Base-by-base conservation (phyloP, 2,888 invertebrate genomes). In the Odontomyia ornata region DNA sequence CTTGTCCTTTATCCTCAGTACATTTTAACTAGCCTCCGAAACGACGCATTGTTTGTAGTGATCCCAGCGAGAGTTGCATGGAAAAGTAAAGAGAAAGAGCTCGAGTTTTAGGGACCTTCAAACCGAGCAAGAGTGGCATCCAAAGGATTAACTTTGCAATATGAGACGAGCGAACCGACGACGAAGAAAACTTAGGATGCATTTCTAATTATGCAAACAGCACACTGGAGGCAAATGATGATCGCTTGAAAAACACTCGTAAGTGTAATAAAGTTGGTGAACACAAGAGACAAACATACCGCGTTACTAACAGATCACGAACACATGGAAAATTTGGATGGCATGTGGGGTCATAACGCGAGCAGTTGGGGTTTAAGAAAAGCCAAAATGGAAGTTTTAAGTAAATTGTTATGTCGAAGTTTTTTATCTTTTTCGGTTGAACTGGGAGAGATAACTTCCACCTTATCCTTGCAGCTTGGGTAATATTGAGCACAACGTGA, bases 191-290 rank as follows among this genome's bases (percentile, higher is more conserved):
- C 75, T 62, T 46, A 67, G 67, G 76, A 76, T 78, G 78, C 76
- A 78, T 73, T 78, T 76, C 76, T 78, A 78, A 78, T 78, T 78
- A 78, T 78, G 78, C 77, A 78, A 78, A 78, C 71, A 78, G 75
- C 77, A 77, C 78, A 78, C 78, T 75, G 75, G 78, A 78, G 78
- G 75, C 77, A 78, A 78, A 78, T 77, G 77, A 78, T 78, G 77
- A 78, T 78, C 78, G 43, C 75, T 77, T 77, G 57, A 77, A 78
- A 78, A 78, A 77, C 76, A 78, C 78, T 78, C 78, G 75, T 76
- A 78, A 78, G 78, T 78, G 77, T 77, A 78, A 77, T 78, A 78
- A 78, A 78, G 67, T 78, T 75, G 73, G 78, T 78, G 76, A 78
- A 78, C 67, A 78, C 36, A 36, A 36, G 36, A 56, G 21, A 3